These are phyloP conservation scores for Zoanthus sociatus DNA, from an alignment of 92 coral and sea anemone species.

Conservation along the genomic window DNA sequence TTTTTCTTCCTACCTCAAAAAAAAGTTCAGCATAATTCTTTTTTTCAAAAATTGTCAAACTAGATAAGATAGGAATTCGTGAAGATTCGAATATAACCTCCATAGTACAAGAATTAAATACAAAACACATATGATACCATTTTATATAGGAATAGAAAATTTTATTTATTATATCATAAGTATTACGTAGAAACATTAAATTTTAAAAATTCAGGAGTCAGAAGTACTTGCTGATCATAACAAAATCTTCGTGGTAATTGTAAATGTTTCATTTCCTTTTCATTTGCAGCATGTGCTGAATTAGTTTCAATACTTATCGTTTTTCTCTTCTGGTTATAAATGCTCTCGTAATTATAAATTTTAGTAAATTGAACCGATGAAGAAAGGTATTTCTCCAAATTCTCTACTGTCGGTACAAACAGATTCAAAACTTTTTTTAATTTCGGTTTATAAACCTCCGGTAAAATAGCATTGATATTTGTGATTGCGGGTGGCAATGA, in stretches of 20 bases:
- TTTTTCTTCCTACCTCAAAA: neutral
- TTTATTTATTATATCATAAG: too few relatives aligned
- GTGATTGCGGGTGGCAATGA: neutral
- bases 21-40: neutral
- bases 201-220: neutral
- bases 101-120: neutral
- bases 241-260: neutral
- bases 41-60: neutral
- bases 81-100: neutral
- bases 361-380: neutral
- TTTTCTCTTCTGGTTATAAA: neutral
- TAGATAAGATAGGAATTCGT: neutral
- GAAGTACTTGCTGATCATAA: neutral
- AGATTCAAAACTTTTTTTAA: neutral
- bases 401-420: neutral
- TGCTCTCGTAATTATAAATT: neutral
- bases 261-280: too few relatives aligned
- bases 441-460: neutral
- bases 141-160: too few relatives aligned
- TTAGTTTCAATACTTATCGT: neutral
- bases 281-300: neutral
- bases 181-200: too few relatives aligned
- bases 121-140: neutral
- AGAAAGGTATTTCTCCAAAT: neutral
- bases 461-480: neutral